Percentiles rank a stretch among this genome's conserved stretches.
Conservation (phyloP, 2,797 vertebrate species). For the Tolypeutes matacus region DNA sequence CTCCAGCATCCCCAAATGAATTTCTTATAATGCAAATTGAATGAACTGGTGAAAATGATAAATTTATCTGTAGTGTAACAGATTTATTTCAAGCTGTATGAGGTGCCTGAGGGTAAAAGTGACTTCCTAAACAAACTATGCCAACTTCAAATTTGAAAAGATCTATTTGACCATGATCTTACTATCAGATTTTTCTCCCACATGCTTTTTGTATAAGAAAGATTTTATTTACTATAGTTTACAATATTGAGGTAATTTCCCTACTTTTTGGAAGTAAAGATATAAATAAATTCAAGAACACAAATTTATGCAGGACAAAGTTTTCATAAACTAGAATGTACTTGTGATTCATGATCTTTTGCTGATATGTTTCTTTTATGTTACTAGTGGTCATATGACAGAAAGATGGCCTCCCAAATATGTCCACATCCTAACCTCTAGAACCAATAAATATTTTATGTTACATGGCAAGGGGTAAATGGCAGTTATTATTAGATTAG, state of each 20-base stretch:
- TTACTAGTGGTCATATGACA: neutral
- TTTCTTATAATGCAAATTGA: conserved; percentile 78
- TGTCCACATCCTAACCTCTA: neutral
- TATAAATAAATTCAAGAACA: conserved; percentile 57
- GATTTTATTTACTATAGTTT: conserved; percentile 19
- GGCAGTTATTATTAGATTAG: no score
- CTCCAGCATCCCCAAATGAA: conserved; percentile 76
- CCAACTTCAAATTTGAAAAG: conserved; percentile 56
- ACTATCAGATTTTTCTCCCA: neutral
- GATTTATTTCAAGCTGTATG: conserved; percentile 68
- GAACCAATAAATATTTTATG: neutral
- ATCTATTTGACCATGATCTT: conserved; percentile 50
- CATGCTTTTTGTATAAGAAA: conserved; percentile 10
- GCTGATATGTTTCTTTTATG: neutral
- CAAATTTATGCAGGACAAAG: neutral
- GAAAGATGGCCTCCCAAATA: neutral
- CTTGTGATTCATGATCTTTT: neutral
- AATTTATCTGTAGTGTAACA: conserved; percentile 71
- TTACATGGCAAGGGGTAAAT: neutral
- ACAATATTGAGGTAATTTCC: conserved; percentile 10
- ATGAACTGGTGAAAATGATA: conserved; percentile 80
- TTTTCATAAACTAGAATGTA: conserved; percentile 40
- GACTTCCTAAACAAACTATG: conserved; percentile 62
- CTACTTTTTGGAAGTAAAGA: conserved; percentile 2
- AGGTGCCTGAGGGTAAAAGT: conserved; percentile 67